Evolutionary conservation across 2,888 invertebrate species (phyloP).

Genomic region (Chrysolina haemoptera): DNA sequence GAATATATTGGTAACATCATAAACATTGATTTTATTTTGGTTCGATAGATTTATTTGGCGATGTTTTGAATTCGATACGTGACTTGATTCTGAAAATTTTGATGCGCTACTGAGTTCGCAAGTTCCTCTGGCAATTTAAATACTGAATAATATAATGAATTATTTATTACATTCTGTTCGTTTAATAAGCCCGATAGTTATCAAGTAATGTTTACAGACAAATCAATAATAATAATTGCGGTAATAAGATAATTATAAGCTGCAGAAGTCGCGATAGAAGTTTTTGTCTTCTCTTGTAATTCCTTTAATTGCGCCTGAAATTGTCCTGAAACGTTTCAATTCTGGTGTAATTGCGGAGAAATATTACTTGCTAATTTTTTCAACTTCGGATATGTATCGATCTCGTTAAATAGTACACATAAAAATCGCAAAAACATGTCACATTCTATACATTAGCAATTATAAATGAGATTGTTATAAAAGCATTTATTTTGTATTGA

Average conservation of each 20-base stretch:
- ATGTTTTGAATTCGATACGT: too few species aligned
- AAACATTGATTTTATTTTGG: too few species aligned
- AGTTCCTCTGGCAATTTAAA: conserved; percentile 31
- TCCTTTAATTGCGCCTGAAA: conserved; percentile 23
- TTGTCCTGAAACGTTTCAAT: conserved; percentile 23
- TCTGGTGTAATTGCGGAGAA: conserved; percentile 14
- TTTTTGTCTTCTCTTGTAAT: conserved; percentile 13
- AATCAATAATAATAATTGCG: conserved; percentile 40
- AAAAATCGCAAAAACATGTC: too few species aligned
- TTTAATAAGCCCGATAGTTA: conserved; percentile 35
- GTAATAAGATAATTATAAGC: conserved; percentile 33
- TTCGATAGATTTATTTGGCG: too few species aligned
- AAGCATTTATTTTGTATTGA: too few species aligned
- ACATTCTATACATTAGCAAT: too few species aligned
- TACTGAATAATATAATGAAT: conserved; percentile 27
- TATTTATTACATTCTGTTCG: conserved; percentile 32
- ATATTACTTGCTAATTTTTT: neutral
- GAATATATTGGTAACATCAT: too few species aligned
- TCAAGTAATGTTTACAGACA: conserved; percentile 36
- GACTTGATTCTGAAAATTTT: neutral
- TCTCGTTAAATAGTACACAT: neutral
- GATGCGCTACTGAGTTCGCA: conserved; percentile 18
- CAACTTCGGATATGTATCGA: neutral
- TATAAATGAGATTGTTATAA: too few species aligned
- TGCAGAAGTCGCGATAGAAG: conserved; percentile 28